Base-by-base conservation (phyloP, 2,888 invertebrate species). In the Lacanobia wlatinum region DNA sequence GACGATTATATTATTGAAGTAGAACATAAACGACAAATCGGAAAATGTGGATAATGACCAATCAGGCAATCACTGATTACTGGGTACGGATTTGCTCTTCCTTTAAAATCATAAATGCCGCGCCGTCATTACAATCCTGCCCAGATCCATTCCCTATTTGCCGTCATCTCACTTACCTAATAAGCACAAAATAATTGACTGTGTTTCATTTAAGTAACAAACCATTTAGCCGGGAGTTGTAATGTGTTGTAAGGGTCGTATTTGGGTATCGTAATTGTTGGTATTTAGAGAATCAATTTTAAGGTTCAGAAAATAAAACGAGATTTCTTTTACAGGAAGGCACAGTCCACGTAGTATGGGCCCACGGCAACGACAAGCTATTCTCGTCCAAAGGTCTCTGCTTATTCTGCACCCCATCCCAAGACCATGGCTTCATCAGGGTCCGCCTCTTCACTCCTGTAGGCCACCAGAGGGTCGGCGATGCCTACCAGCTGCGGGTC, bases 261-360 rank as follows among this genome's bases (percentile, higher is more conserved):
- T 48, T 48, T 48, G 46, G 46, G 1, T 18, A n/a, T n/a, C n/a
- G n/a, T n/a, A n/a, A n/a, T n/a, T n/a, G n/a, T n/a, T n/a, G n/a
- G n/a, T n/a, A 43, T 43, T 6, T 48, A 16, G 14, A 28, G 43
- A 40, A 38, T 38, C 28, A 28, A 28, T 28, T 28, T 28, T 28
- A 28, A 28, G 1, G 34, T 34, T 6, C 43, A 43, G 1, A 43
- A 43, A 50, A 28, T 16, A 2, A n/a, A 48, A 46, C 34, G 18
- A 1, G 1, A 18, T 40, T 52, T 21, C 6, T 16, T 55, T 71
- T 61, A 7, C 88, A 99, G 98, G 98, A 98, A 90, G 99, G 98
- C 38, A 99, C 99, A 43, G 98, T 98, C 74, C 98, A 99, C 91
- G 93, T 99, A 7, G 97, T 98, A 2, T 99, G 98, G 98, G 97